These are phyloP conservation scores for Cyclargus thomasi DNA, from an alignment of 1,140 invertebrate species.

Conservation along the genomic window DNA sequence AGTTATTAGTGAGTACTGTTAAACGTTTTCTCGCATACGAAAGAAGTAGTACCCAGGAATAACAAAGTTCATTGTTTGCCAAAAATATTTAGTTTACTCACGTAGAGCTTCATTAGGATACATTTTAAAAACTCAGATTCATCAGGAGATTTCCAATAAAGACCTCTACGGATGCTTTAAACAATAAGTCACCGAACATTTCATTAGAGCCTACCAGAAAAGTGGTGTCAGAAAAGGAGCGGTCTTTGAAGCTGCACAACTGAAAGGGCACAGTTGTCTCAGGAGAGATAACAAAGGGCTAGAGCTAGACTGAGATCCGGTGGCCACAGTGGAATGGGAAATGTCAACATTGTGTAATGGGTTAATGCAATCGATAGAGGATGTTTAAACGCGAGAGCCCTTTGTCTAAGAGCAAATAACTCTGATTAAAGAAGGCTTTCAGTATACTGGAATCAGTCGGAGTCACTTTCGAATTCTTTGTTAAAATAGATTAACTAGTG, in stretches of 20 bases:
- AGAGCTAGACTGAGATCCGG: not conserved
- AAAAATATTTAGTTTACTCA: not conserved
- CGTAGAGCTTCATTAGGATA: not conserved
- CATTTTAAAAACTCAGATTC: not conserved
- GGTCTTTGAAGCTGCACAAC: not conserved
- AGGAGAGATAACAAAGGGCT: not conserved
- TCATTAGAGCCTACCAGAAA: not conserved
- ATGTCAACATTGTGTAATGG: not conserved
- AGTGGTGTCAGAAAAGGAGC: not conserved
- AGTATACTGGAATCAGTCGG: too few species aligned
- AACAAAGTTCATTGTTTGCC: not conserved
- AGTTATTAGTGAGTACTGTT: not conserved
- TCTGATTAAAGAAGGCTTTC: too few species aligned
- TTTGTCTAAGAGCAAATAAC: too few species aligned
- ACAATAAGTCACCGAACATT: not conserved
- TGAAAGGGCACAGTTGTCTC: slow-evolving; percentile 2
- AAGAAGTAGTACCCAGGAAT: not conserved
- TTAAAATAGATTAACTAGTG: too few species aligned
- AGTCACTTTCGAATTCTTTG: too few species aligned
- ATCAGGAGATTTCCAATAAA: too few species aligned
- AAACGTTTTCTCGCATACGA: not conserved
- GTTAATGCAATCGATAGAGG: not conserved
- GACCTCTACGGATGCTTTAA: too few species aligned
- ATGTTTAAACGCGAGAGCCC: not conserved
- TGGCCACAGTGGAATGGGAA: not conserved